Conservation (phyloP, 1,140 invertebrate species). For the Aradophagus sp. region DNA sequence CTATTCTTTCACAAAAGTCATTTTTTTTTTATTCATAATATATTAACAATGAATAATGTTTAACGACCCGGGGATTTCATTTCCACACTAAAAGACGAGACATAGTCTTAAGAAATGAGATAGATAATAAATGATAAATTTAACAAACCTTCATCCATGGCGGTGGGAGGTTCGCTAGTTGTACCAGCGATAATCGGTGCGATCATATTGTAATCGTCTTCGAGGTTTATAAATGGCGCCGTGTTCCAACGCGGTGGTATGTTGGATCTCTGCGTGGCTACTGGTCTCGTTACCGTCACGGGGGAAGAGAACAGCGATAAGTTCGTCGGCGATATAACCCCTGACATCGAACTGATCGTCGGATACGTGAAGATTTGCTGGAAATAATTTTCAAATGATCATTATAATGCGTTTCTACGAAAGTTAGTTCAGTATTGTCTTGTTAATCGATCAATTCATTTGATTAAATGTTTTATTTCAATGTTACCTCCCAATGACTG, state of each 20-base stretch:
- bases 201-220: conserved; percentile 95
- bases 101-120: background rate
- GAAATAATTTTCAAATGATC: conserved; percentile 12
- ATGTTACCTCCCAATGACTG: too few relatives aligned
- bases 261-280: conserved; percentile 76
- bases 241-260: conserved; percentile 89
- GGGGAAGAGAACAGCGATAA: conserved; percentile 90
- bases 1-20: too few relatives aligned
- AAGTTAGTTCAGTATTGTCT: too few relatives aligned
- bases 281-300: conserved; percentile 81
- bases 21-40: background rate
- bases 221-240: conserved; percentile 88
- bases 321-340: conserved; percentile 92
- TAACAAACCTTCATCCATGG: conserved; percentile 71
- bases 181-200: conserved; percentile 72
- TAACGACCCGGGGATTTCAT: background rate
- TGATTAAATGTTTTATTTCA: too few relatives aligned
- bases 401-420: too few relatives aligned
- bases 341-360: conserved; percentile 86
- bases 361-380: conserved; percentile 92
- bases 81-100: background rate
- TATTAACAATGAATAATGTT: background rate
- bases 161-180: conserved; percentile 68
- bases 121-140: conserved; percentile 13
- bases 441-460: too few relatives aligned